Base-by-base conservation (phyloP, 2,888 invertebrate species). In the Torymus aiolomorphi region DNA sequence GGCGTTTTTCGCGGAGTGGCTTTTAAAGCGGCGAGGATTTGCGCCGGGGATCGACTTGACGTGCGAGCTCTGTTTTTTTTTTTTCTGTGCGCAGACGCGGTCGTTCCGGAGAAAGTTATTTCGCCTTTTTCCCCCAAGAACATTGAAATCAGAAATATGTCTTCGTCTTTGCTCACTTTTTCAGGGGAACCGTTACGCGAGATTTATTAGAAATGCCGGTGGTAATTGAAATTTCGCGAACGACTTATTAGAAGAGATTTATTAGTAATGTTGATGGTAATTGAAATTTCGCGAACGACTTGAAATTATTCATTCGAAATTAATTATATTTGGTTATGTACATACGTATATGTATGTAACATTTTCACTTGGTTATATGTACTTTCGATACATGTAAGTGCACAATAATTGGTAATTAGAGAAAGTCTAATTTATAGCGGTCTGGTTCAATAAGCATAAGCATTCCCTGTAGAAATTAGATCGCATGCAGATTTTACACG, bases 401-500 rank as follows among this genome's bases (percentile, higher is more conserved):
- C 57, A 16, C 16, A n/a, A 57, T 57, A 62, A n/a, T 42, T 31
- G 49, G 14, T n/a, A 65, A 65, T 24, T 16, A 49, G 51, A 49
- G 66, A 66, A 66, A 66, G 66, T 66, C 51, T 31, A 11, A 66
- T 66, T 66, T 51, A 65, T 49, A n/a, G 31, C 20, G 18, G 20
- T n/a, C 10, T 5, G 18, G 3, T 12, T 49, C 61, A 13, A 61
- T 20, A 18, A 61, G 11, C 42, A 42, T 42, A 42, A 42, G 42
- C 8, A 42, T 42, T 42, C 42, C 42, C 42, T 42, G 18, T 12
- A 14, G 42, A 69, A 61, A 70, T 67, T 69, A 54, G 54, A 69
- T 62, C 12, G 61, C 69, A 20, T 69, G 51, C n/a, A 76, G 18
- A 63, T 69, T 20, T 18, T 14, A 54, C 54, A 76, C 54, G 42